Evolutionary conservation across 2,888 invertebrate species (phyloP).

Genomic region (Caenorhabditis uteleia): DNA sequence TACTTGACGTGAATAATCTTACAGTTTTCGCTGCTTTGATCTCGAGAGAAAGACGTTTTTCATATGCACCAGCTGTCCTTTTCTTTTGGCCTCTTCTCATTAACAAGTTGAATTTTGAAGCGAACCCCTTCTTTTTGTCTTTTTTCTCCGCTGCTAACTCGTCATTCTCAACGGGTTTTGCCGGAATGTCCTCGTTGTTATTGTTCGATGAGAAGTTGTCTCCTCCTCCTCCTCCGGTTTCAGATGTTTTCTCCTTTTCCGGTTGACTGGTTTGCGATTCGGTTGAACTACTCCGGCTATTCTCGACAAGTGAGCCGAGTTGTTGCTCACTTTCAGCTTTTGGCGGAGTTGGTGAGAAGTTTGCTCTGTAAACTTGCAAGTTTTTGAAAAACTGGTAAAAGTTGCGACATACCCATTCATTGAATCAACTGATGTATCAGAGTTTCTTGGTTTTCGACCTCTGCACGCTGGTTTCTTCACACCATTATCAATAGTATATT

Average conservation of each 20-base stretch:
- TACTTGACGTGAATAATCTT: no score
- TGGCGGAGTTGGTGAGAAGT: constrained; percentile 16
- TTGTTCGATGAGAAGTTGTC: constrained; percentile 7
- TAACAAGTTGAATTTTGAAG: constrained; percentile 35
- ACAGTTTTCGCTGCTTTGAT: constrained; percentile 65
- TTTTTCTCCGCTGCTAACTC: constrained; percentile 14
- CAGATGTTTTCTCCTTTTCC: no score
- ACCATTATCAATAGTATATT: no score
- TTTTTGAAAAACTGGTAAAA: background rate
- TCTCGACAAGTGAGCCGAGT: constrained; percentile 19
- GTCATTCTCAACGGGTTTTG: constrained; percentile 2
- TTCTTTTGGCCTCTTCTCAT: constrained; percentile 50
- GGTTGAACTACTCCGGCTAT: constrained; percentile 28
- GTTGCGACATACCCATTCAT: constrained; percentile 26
- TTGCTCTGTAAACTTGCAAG: background rate
- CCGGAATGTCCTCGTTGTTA: constrained; percentile 23
- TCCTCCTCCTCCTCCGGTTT: background rate
- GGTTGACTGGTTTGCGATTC: constrained; percentile 6
- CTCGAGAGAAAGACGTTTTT: constrained; percentile 66
- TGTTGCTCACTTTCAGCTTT: constrained; percentile 11
- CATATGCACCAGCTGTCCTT: constrained; percentile 63
- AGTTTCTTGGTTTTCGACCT: constrained; percentile 18
- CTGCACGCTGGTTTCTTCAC: no score
- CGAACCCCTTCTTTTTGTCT: constrained; percentile 15
- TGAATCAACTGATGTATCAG: constrained; percentile 32